Conservation (phyloP, 2,113 vertebrate species). For the Xyrauchen texanus region DNA sequence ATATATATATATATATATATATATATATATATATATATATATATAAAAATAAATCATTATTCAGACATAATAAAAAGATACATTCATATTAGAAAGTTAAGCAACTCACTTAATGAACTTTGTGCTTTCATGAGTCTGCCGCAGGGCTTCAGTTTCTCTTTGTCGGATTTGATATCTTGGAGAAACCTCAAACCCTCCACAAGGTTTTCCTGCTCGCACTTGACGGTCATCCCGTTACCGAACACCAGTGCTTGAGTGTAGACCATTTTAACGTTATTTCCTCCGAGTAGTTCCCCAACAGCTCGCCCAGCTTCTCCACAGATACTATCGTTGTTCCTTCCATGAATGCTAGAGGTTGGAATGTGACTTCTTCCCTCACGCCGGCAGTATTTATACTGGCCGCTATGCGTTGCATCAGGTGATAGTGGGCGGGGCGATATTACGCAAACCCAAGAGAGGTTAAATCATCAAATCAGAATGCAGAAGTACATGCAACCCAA, state of each 20-base stretch:
- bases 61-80: too few relatives aligned
- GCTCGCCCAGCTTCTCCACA: slow-evolving; percentile 44
- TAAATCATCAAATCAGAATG: slow-evolving; percentile 29
- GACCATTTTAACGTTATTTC: slow-evolving; percentile 61
- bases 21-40: too few relatives aligned
- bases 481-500: slow-evolving; percentile 53
- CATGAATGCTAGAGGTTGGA: slow-evolving; percentile 54
- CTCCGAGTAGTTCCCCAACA: slow-evolving; percentile 37
- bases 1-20: too few relatives aligned
- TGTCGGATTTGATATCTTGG: slow-evolving; percentile 47
- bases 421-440: slow-evolving; percentile 48
- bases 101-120: slow-evolving; percentile 63
- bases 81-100: too few relatives aligned
- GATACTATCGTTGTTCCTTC: slow-evolving; percentile 34
- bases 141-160: slow-evolving; percentile 43
- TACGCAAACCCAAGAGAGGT: slow-evolving; percentile 30
- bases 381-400: slow-evolving; percentile 54
- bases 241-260: slow-evolving; percentile 66
- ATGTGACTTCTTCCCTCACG: fast-evolving
- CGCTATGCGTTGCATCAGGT: slow-evolving; percentile 60
- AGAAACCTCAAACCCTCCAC: slow-evolving; percentile 61
- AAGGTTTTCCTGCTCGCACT: slow-evolving; percentile 62
- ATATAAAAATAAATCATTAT: too few relatives aligned
- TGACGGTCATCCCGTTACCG: slow-evolving; percentile 51
- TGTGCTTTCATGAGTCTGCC: slow-evolving; percentile 65